A percentile compares a stretch with the other conserved stretches of the same genome.
Evolutionary conservation across 1,140 invertebrate genomes (phyloP).

Genomic region (Anastrepha ludens): DNA sequence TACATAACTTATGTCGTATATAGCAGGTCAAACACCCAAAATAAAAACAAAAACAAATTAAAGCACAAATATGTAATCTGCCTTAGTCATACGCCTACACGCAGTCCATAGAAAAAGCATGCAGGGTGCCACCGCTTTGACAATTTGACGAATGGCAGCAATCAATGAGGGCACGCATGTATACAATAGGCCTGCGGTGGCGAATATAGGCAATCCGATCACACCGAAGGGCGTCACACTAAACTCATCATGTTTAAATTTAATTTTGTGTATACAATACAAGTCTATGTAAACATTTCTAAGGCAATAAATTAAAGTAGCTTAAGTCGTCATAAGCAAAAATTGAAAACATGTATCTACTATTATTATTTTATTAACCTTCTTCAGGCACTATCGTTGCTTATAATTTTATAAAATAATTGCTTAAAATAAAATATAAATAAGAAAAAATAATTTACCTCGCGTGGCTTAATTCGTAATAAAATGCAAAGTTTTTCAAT

Average conservation of each 20-base stretch:
- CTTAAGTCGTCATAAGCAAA: slow-evolving; percentile 2
- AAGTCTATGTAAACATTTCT: neutral
- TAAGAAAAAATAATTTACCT: neutral
- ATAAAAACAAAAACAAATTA: too few relatives aligned
- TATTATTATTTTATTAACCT: too few relatives aligned
- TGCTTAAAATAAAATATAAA: neutral
- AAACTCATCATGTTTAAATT: neutral
- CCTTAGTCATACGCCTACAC: neutral
- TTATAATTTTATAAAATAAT: too few relatives aligned
- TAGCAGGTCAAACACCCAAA: too few relatives aligned
- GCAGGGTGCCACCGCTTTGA: neutral
- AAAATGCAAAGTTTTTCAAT: neutral
- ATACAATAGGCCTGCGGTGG: neutral
- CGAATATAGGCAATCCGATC: neutral
- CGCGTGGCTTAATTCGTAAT: neutral
- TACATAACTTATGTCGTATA: too few relatives aligned
- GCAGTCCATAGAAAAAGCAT: neutral
- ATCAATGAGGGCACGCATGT: neutral
- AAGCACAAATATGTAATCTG: too few relatives aligned
- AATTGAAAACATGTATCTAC: neutral
- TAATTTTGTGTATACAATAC: neutral
- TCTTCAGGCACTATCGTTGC: too few relatives aligned
- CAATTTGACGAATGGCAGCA: neutral
- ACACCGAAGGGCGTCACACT: neutral
- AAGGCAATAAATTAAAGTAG: neutral